Evolutionary conservation across 1,140 invertebrate species (phyloP).

Genomic region (Ceratina japonica): DNA sequence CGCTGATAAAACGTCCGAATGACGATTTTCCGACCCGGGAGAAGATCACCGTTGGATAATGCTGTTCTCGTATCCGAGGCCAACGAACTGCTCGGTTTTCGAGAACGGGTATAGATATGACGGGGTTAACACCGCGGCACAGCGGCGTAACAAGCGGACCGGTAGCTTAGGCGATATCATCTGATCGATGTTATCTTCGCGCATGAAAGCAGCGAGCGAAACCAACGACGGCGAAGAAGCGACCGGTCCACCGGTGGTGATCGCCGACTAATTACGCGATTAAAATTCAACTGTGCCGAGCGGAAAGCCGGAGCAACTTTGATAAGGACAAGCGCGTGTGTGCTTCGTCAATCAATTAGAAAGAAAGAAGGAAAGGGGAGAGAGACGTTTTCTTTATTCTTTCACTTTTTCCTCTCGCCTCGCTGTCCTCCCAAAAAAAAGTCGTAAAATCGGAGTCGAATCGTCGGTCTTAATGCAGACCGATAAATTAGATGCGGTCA

Average conservation of each 20-base stretch:
- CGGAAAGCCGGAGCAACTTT: neutral
- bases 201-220: conserved; percentile 46
- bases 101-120: conserved; percentile 21
- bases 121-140: conserved; percentile 22
- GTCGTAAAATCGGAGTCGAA: neutral
- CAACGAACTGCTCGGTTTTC: neutral
- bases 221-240: conserved; percentile 1
- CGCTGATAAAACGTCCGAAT: neutral
- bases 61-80: neutral
- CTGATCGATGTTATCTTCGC: conserved; percentile 56
- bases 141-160: conserved; percentile 62
- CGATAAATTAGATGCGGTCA: neutral
- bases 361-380: too few species aligned
- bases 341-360: too few species aligned
- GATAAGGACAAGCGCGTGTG: conserved; percentile 8
- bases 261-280: conserved; percentile 66
- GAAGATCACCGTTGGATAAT: conserved; percentile 17
- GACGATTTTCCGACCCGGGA: conserved; percentile 25
- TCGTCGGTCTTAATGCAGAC: neutral
- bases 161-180: conserved; percentile 53
- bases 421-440: too few species aligned
- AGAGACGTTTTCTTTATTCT: too few species aligned
- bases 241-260: conserved; percentile 29
- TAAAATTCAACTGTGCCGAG: conserved; percentile 60
- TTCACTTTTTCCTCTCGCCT: too few species aligned